These are phyloP conservation scores for Psephotus haematonotus DNA, from an alignment of 2,113 vertebrate genomes.

Conservation along the genomic window DNA sequence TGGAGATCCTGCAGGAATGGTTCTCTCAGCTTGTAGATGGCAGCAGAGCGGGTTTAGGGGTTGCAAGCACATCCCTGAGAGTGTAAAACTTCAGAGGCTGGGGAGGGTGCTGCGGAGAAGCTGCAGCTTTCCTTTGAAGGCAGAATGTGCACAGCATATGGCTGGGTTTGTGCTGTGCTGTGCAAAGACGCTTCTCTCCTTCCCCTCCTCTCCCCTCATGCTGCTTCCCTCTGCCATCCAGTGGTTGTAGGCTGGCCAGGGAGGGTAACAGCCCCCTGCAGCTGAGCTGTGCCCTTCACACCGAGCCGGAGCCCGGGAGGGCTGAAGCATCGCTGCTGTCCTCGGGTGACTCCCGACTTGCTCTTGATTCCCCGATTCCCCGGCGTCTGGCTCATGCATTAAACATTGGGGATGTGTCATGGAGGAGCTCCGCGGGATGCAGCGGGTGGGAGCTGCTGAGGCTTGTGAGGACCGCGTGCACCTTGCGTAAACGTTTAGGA, in stretches of 20 bases:
- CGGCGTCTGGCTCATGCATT: not conserved
- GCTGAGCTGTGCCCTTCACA: not conserved
- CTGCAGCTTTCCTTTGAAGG: not conserved
- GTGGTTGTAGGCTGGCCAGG: not conserved
- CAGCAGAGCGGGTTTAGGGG: not conserved
- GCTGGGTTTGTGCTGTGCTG: no score
- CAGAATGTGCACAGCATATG: not conserved
- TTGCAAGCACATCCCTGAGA: not conserved
- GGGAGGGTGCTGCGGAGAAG: not conserved
- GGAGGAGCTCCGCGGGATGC: not conserved
- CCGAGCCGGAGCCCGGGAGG: not conserved
- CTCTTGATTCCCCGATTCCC: not conserved
- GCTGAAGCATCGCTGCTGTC: not conserved
- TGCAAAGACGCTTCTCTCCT: no score
- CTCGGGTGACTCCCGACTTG: not conserved
- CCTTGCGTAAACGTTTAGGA: not conserved
- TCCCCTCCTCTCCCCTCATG: not conserved
- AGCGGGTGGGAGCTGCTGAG: not conserved
- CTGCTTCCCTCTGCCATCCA: not conserved
- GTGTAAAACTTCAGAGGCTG: accelerated
- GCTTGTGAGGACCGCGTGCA: not conserved
- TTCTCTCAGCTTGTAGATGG: not conserved
- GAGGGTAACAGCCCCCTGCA: no score
- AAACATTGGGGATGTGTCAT: not conserved
- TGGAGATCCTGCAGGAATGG: not conserved